Conservation (phyloP, 2,888 invertebrate genomes). For the Incurvaria masculella region DNA sequence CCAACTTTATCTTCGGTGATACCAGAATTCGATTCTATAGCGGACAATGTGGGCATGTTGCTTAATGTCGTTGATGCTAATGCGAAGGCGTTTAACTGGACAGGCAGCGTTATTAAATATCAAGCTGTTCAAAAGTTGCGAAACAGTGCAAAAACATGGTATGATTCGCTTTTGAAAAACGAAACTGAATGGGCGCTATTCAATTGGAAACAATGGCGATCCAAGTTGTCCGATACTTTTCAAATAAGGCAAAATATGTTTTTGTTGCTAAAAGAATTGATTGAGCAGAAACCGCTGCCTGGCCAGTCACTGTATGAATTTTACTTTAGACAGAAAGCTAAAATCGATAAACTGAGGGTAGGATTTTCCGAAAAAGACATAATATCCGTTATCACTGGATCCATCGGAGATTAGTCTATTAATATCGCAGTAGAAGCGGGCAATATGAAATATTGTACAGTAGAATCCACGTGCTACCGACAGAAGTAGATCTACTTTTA, state of each 20-base stretch:
- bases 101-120: slow-evolving; percentile 16
- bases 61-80: slow-evolving; percentile 20
- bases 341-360: neutral
- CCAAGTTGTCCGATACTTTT: slow-evolving; percentile 16
- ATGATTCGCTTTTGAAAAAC: slow-evolving; percentile 16
- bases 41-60: slow-evolving; percentile 17
- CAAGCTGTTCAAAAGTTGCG: slow-evolving; percentile 19
- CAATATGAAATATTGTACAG: slow-evolving; percentile 14
- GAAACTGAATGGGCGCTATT: slow-evolving; percentile 19
- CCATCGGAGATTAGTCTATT: slow-evolving; percentile 17
- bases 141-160: slow-evolving; percentile 20
- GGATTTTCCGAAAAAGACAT: slow-evolving; percentile 8
- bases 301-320: slow-evolving; percentile 15
- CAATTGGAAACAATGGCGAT: slow-evolving; percentile 20
- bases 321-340: slow-evolving; percentile 16
- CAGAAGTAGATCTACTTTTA: neutral
- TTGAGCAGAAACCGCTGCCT: neutral
- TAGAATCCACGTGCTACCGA: neutral
- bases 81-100: slow-evolving; percentile 18
- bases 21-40: slow-evolving; percentile 16
- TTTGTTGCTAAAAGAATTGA: neutral
- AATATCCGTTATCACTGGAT: slow-evolving; percentile 15
- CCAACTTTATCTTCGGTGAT: slow-evolving; percentile 12
- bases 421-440: slow-evolving; percentile 16
- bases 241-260: slow-evolving; percentile 16